Evolutionary conservation across 92 coral and sea anemone genomes (phyloP), one percentile per base, ranked within the genome.

Genomic region (Parazoanthus darwini): DNA sequence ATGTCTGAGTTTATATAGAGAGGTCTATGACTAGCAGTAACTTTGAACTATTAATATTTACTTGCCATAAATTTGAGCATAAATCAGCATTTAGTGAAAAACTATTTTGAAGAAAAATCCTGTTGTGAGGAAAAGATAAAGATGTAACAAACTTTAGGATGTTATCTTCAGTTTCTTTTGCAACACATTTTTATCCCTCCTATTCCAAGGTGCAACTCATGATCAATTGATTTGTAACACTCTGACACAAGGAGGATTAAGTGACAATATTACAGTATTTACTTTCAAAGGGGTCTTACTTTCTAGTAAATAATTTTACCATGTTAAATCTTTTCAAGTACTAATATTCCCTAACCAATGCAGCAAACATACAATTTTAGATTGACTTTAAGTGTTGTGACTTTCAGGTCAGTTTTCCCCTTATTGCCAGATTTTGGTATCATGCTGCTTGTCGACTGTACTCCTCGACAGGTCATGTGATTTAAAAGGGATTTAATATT

Each of bases 201-300:
- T 90, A 80, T 88, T 88, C 93, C 93, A 91, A 91, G 59, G 93
- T 91, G 89, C 76, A 88, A 79, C 29, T 80, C 93, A 91, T 79
- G 22, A 88, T 90, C 89, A 72, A 5, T 20, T 63, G 58, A 81
- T 91, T 86, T 67, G 88, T 36, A 85, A 72, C 94, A 92, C 94
- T 92, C 94, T 86, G 94, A 92, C 94, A 85, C 82, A 82, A 91
- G 90, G 92, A 92, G 94, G 86, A 54, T 33, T 1, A 39, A 39
- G 42, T 39, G 4, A 39, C 42, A 39, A 39, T 4, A 39, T 39
- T 39, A 39, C 42, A 39, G 3, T 29, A 0, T 29, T 29, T 29
- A 29, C 48, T 8, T 36, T 26, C 59, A 13, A 54, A 54, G 59
- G 3, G 59, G 59, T 3, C 18, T 5, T 39, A 39, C 42, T 39